Evolutionary conservation across 64 coral and sea anemone species (phyloP).

Genomic region (Actinia tenebrosa): DNA sequence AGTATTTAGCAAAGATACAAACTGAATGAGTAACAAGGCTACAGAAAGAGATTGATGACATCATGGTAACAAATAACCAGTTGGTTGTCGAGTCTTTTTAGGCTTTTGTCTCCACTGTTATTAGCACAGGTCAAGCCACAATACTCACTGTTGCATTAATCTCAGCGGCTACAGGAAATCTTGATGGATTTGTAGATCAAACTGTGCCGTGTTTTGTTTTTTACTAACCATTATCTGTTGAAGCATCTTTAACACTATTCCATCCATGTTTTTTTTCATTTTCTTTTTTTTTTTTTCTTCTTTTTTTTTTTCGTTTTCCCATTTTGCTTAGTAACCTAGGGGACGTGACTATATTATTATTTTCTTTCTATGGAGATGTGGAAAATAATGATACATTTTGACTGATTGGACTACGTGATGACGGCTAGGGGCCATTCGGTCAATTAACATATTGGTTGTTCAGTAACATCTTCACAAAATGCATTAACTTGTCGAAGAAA

Average conservation of each 20-base stretch:
- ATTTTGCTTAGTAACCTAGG: not conserved
- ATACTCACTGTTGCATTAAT: not conserved
- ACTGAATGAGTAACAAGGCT: not conserved
- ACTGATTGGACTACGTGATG: too few relatives aligned
- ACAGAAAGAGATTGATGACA: not conserved
- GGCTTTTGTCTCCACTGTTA: not conserved
- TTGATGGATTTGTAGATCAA: not conserved
- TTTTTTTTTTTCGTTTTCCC: not conserved
- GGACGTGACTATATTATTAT: not conserved
- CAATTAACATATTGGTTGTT: too few relatives aligned
- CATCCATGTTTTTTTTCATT: not conserved
- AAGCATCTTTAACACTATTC: not conserved
- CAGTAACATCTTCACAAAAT: too few relatives aligned
- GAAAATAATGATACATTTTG: too few relatives aligned
- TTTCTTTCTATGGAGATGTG: not conserved
- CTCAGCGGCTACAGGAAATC: not conserved
- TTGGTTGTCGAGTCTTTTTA: not conserved
- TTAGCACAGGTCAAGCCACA: not conserved
- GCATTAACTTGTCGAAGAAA: too few relatives aligned
- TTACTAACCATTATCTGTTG: not conserved
- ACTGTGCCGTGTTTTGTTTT: not conserved
- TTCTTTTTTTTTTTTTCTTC: too few relatives aligned
- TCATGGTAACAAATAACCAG: not conserved
- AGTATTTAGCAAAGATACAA: constrained; percentile 1
- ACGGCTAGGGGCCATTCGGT: too few relatives aligned